A percentile compares a stretch with the other conserved stretches of the same genome.
Conservation (phyloP, 2,113 vertebrate species). For the Macquaria ambigua region DNA sequence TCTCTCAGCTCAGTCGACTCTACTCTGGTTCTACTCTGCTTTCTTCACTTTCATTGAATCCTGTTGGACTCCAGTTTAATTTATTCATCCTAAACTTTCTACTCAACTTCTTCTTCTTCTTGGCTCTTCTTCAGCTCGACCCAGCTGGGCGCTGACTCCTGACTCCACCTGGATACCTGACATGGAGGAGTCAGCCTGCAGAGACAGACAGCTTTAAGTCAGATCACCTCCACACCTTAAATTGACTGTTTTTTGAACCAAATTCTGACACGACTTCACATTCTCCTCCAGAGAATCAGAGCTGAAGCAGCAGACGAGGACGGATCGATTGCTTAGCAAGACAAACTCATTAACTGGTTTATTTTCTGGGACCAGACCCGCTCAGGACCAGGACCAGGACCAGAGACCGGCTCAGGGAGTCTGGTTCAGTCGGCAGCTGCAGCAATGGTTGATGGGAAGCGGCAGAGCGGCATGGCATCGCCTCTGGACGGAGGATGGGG, state of each 20-base stretch:
- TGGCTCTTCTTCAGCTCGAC: not conserved
- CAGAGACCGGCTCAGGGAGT: not conserved
- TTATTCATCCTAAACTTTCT: not conserved
- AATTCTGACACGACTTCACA: not conserved
- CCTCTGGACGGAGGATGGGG: conserved; percentile 64
- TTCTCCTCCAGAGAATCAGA: not conserved
- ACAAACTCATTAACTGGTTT: not conserved
- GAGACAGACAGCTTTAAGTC: no score
- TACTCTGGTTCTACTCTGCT: not conserved
- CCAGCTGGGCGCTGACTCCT: not conserved
- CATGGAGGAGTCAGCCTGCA: no score
- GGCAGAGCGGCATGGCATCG: accelerated
- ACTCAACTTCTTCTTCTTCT: not conserved
- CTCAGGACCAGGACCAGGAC: not conserved
- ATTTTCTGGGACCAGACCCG: not conserved
- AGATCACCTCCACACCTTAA: not conserved
- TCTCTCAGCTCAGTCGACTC: not conserved
- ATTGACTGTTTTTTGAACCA: not conserved
- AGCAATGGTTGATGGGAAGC: conserved; percentile 47
- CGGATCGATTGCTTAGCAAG: no score
- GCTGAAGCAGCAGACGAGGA: not conserved
- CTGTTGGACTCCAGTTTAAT: not conserved
- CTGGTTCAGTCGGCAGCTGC: not conserved
- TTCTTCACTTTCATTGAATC: not conserved
- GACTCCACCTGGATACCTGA: not conserved